Percentiles rank a stretch among this genome's conserved stretches.
phyloP scores from a whole-genome alignment of 2,797 vertebrate genomes.

The Siniperca obscura region DNA sequence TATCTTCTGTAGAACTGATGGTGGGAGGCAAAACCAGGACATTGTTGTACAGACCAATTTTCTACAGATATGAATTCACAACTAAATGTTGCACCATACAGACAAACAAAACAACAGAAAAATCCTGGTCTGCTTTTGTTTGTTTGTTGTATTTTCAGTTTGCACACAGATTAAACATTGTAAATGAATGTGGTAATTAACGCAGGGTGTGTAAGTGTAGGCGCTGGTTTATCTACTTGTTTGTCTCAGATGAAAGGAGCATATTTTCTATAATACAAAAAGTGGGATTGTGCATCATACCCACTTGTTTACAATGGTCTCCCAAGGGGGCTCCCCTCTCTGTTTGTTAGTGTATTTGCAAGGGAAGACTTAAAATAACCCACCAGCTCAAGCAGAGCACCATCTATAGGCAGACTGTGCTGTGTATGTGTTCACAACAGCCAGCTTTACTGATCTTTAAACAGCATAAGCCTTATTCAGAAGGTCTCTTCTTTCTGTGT shows the following conservation, averaged over 20 bases:
- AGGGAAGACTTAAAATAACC: slow-evolving; percentile 81
- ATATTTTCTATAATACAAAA: slow-evolving; percentile 80
- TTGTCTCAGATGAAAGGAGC: slow-evolving; percentile 86
- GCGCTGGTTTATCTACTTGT: slow-evolving; percentile 81
- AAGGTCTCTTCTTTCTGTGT: slow-evolving; percentile 43
- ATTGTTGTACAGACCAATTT: slow-evolving; percentile 76
- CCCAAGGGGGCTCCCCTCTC: slow-evolving; percentile 76
- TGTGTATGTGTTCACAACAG: slow-evolving; percentile 52
- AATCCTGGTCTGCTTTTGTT: slow-evolving; percentile 81
- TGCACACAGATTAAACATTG: slow-evolving; percentile 80
- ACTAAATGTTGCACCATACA: slow-evolving; percentile 74
- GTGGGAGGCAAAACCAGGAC: slow-evolving; percentile 77
- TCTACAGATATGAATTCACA: slow-evolving; percentile 65
- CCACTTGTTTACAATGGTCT: slow-evolving; percentile 84
- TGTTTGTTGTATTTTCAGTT: slow-evolving; percentile 84
- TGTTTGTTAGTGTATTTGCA: slow-evolving; percentile 82
- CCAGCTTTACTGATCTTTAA: slow-evolving; percentile 59
- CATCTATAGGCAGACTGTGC: slow-evolving; percentile 70
- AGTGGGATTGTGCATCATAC: slow-evolving; percentile 81
- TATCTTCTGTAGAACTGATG: slow-evolving; percentile 72
- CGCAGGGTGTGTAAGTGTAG: slow-evolving; percentile 67
- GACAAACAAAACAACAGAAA: slow-evolving; percentile 83
- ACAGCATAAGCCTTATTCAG: slow-evolving; percentile 55
- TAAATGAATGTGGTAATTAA: slow-evolving; percentile 87
- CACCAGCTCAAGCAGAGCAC: slow-evolving; percentile 69